Base-by-base conservation (phyloP, 1,140 invertebrate genomes). In the Trinorchestia longiramus region DNA sequence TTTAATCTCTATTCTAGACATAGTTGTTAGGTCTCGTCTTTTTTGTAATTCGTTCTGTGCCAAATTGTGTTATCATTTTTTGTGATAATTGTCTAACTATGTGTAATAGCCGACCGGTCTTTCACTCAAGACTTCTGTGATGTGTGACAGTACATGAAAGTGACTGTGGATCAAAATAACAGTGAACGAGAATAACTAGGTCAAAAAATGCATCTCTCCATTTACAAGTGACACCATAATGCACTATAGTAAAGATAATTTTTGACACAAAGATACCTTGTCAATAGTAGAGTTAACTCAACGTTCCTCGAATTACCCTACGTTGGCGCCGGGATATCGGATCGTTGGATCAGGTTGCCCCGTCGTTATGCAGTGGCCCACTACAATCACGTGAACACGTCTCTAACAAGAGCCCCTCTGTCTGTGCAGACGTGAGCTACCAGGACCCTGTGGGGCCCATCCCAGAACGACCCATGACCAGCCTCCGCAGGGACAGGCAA, bases 391-490 rank as follows among this genome's bases (percentile, higher is more conserved):
- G 62, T 36, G 28, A 23, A 36, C 3, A 28, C 62, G 11, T 28
- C 62, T 77, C 62, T 77, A 77, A 77, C 62, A 77, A 77, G 62
- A 28, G 28, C 62, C 28, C 62, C 36, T 77, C 28, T 36, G 28
- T 77, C 98, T 88, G 43, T 95, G 62, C 95, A 96, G 98, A 98
- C 97, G 97, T 97, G 19, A 97, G 97, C 96, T 99, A 98, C 97
- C 97, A 97, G 23, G 98, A 99, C 98, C 98, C 98, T 0, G 97
- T 99, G 87, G 98, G 98, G 40, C 98, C 98, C 0, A 97, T 98
- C 53, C 98, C 98, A 96, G 97, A 98, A 95, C 97, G 99, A 96
- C 99, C 99, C 0, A 98, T 98, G 97, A 99, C 99, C 40, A 98
- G 97, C 98, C 62, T 97, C 97, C 53, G 98, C 98, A 57, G 97